Evolutionary conservation across 2,113 vertebrate species (phyloP), one percentile per base, ranked within the genome.

Genomic region (Ahaetulla prasina): DNA sequence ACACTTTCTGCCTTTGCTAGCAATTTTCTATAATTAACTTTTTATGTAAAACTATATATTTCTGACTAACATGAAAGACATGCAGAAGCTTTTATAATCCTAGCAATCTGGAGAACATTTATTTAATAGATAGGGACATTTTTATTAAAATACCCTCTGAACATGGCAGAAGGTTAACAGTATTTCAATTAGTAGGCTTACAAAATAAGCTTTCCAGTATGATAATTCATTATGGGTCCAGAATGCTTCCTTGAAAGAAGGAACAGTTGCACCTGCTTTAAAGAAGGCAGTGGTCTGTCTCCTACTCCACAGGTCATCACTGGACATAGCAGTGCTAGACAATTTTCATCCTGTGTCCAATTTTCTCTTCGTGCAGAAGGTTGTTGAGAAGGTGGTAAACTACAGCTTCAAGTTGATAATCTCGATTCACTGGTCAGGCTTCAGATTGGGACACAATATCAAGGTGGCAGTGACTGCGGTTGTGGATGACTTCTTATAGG

Each of bases 11-110:
- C 22, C 30, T 89, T 60, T 85, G 43, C 30, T 50, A 92, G 45
- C 87, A 92, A 47, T 27, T 63, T 88, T 89, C 80, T 89, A 60
- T 85, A 89, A 89, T 92, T 55, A 91, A 87, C 45, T 9, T 60
- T 91, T 45, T 12, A 60, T 60, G 23, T 80, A 90, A 80, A 91
- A 45, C 54, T 86, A 85, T 87, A 54, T n/a, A 87, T 49, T 87
- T 63, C 54, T 50, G 18, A 91, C 45, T 50, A 91, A 30, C 22
- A 49, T 23, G 20, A 22, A 92, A 89, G 43, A 85, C 18, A 57
- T 25, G 25, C 8, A 45, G 60, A 92, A 39, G 3, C 39, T 80
- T 87, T 88, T 63, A 63, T 16, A 53, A 39, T 23, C 55, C 6
- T 63, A 8, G 45, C 49, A 63, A 12, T 35, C 35, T 25, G 45